These are phyloP conservation scores for Trypoxylus dichotomus DNA, from an alignment of 1,140 invertebrate genomes.

Conservation along the genomic window DNA sequence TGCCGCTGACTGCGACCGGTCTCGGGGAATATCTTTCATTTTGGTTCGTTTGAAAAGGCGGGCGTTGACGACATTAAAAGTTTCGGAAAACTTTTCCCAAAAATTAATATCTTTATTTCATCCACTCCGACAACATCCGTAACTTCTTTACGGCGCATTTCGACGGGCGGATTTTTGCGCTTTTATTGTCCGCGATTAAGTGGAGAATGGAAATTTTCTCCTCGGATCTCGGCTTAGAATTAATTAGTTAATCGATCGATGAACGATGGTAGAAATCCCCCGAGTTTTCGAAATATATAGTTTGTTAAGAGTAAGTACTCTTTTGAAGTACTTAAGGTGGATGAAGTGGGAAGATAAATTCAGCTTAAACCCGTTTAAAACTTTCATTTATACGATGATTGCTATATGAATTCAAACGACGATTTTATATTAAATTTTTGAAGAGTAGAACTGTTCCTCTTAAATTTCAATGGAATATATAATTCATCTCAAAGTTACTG, in stretches of 20 bases:
- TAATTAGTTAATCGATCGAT: constrained; percentile 22
- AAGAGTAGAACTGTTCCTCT: neutral
- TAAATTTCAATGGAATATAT: neutral
- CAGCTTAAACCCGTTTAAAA: neutral
- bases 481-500: too few species aligned
- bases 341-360: neutral
- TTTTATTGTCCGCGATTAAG: constrained; percentile 23
- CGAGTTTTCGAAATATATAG: neutral
- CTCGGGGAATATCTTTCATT: constrained; percentile 11
- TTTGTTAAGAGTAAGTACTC: neutral
- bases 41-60: neutral
- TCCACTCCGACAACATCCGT: constrained; percentile 12
- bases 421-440: too few species aligned
- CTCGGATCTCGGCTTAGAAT: neutral
- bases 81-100: constrained; percentile 9
- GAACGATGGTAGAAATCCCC: neutral
- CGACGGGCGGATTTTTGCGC: constrained; percentile 14
- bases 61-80: constrained; percentile 18
- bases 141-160: constrained; percentile 10
- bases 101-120: constrained; percentile 25
- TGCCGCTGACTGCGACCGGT: constrained; percentile 6
- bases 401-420: too few species aligned
- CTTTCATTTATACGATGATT: neutral
- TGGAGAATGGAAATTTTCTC: constrained; percentile 20
- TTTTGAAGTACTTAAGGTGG: neutral